Base-by-base conservation (phyloP, 2,888 invertebrate species). In the Mythimna ferrago region DNA sequence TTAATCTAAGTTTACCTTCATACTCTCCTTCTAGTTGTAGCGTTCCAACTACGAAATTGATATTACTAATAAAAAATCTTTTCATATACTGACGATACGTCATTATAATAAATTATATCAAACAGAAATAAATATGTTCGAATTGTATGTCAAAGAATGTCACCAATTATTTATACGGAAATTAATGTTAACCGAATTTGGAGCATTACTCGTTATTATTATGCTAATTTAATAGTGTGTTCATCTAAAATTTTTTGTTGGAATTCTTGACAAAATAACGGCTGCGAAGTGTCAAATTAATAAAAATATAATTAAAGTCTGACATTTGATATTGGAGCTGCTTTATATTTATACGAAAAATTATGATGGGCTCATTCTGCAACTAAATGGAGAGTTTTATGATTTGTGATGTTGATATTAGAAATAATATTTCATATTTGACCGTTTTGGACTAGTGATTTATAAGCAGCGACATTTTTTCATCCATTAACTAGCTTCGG, bases 141-240 rank as follows among this genome's bases (percentile, higher is more conserved):
- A 66, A 70, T 60, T 32, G 87, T 80, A 85, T 86, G 78, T 84
- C 71, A 83, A 79, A 78, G 71, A 83, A 82, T 70, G 70, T 71
- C 67, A 75, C 73, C 81, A 84, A 83, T 82, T 81, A 86, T 89
- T 83, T 86, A 84, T 76, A 82, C 76, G 78, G 77, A 85, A 82
- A 85, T 83, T 87, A 85, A 89, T 89, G 85, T 83, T 76, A 78
- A 80, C 78, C 64, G 79, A 88, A 91, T 88, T 86, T 90, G 83
- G 91, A 89, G 86, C 89, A 89, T 83, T 90, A 81, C 83, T 83
- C 67, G 77, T 85, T 85, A 92, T 91, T 92, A 89, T 90, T 78
- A 92, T 93, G 91, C 75, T 82, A 92, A 93, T 93, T 89, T 89
- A 87, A 89, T 90, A 77, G 85, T 83, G 76, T 84, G 68, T 79